A percentile compares a stretch with the other conserved stretches of the same genome.
Conservation (phyloP, 2,888 invertebrate species). For the Zaprionus bogoriensis region DNA sequence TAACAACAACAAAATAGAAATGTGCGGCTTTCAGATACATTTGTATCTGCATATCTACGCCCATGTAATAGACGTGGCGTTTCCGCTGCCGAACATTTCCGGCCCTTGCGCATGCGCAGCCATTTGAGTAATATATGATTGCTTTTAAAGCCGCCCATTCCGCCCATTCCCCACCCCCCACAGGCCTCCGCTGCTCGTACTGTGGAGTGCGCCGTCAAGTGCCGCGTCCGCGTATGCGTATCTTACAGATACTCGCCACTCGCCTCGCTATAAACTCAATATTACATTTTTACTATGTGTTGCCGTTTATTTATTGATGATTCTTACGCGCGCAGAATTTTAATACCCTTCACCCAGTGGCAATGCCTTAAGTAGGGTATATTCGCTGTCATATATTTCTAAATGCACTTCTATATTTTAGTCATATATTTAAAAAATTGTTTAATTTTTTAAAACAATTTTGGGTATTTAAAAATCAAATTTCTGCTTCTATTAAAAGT, state of each 20-base stretch:
- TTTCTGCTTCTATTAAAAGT: too few relatives aligned
- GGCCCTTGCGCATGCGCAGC: conserved; percentile 70
- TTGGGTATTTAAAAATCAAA: too few relatives aligned
- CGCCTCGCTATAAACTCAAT: conserved; percentile 51
- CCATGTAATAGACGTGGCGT: conserved; percentile 66
- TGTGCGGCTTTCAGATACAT: conserved; percentile 47
- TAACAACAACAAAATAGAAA: conserved; percentile 61
- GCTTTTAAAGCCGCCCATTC: conserved; percentile 9
- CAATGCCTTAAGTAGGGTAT: background rate
- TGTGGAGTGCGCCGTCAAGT: conserved; percentile 4
- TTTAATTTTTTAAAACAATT: too few relatives aligned
- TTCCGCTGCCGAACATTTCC: conserved; percentile 68
- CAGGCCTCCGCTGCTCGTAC: conserved; percentile 11
- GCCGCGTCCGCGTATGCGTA: conserved; percentile 20
- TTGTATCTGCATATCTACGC: conserved; percentile 70
- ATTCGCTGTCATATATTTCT: too few relatives aligned
- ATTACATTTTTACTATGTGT: conserved; percentile 73
- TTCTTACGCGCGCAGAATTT: conserved; percentile 71
- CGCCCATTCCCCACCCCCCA: background rate
- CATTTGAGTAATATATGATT: conserved; percentile 44
- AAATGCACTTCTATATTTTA: too few relatives aligned
- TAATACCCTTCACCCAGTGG: conserved; percentile 26
- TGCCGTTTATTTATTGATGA: conserved; percentile 74
- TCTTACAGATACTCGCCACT: conserved; percentile 29
- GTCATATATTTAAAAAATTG: too few relatives aligned